phyloP scores from a whole-genome alignment of 2,797 vertebrate genomes.

The Anguilla anguilla region DNA sequence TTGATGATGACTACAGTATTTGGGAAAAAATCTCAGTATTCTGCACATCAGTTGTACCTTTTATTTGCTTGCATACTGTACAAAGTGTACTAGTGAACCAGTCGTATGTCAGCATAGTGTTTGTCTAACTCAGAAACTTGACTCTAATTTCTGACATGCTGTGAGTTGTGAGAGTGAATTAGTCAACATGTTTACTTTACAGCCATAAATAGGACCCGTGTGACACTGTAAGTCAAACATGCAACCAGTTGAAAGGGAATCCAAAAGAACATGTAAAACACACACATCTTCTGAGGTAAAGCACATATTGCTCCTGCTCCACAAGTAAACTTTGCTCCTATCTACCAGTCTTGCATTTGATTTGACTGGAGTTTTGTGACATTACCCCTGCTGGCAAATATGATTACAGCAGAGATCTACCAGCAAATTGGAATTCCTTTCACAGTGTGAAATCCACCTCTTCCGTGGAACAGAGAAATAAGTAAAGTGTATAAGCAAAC shows the following conservation, averaged over 20 bases:
- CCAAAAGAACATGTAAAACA: neutral
- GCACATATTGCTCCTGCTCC: neutral
- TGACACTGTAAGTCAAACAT: neutral
- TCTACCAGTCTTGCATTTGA: neutral
- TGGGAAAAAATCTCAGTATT: neutral
- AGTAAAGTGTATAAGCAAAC: slow-evolving; percentile 25
- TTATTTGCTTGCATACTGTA: neutral
- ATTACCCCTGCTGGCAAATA: neutral
- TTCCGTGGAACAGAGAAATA: neutral
- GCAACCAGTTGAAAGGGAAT: neutral
- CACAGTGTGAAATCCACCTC: neutral
- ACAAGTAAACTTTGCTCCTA: neutral
- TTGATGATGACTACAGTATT: neutral
- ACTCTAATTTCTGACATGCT: neutral
- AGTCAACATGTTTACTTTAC: neutral
- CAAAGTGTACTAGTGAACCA: neutral
- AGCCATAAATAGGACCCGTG: neutral
- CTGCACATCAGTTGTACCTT: neutral
- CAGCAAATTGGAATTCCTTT: neutral
- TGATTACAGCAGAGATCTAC: neutral
- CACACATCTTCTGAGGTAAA: neutral
- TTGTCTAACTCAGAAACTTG: neutral
- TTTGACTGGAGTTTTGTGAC: neutral
- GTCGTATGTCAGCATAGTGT: neutral
- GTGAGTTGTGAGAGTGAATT: neutral